phyloP scores from a whole-genome alignment of 2,113 vertebrate genomes.

The Xiphophorus maculatus region DNA sequence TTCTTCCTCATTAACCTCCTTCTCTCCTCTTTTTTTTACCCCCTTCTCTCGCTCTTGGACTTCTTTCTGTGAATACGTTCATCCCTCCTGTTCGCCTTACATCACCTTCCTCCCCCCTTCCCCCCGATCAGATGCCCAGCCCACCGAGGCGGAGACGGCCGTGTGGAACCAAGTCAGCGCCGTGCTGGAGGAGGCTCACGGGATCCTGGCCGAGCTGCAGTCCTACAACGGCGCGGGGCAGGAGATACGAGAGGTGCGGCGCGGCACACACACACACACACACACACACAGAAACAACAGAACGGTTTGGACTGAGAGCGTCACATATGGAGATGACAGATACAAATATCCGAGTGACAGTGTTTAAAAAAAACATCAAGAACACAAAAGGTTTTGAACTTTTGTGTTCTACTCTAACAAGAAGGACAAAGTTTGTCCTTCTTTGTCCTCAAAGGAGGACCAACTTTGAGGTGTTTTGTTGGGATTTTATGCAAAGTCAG shows the following conservation, averaged over 20 bases:
- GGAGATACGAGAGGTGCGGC: conserved; percentile 92
- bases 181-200: conserved; percentile 90
- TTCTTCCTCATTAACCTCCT: conserved; percentile 34
- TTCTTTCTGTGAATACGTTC: background rate
- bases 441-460: too few relatives aligned
- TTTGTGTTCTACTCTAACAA: too few relatives aligned
- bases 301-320: too few relatives aligned
- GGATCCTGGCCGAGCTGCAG: conserved; percentile 89
- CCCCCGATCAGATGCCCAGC: conserved; percentile 86
- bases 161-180: conserved; percentile 95
- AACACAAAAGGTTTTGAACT: background rate
- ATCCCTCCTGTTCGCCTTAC: conserved; percentile 27
- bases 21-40: conserved; percentile 11
- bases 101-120: conserved; percentile 26
- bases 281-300: conserved; percentile 1
- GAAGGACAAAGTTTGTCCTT: too few relatives aligned
- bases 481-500: background rate
- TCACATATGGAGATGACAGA: too few relatives aligned
- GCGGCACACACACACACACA: background rate
- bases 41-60: background rate
- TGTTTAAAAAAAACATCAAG: too few relatives aligned
- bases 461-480: background rate
- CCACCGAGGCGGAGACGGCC: conserved; percentile 90
- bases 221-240: conserved; percentile 91
- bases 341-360: too few relatives aligned